These are phyloP conservation scores for Vultur gryphus DNA, from an alignment of 2,797 vertebrate genomes.

Conservation along the genomic window DNA sequence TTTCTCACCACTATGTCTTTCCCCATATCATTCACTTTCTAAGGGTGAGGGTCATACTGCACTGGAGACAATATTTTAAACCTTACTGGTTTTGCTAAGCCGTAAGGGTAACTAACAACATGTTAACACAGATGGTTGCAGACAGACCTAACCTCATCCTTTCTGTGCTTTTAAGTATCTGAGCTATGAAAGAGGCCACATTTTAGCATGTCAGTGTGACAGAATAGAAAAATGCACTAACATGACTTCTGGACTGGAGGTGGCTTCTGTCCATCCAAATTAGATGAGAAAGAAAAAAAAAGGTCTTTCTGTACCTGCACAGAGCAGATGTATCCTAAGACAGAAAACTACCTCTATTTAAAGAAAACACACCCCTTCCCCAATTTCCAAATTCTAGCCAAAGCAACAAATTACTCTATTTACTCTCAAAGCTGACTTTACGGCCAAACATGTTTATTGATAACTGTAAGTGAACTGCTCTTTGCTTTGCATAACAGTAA, in stretches of 20 bases:
- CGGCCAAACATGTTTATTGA: background rate
- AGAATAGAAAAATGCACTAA: background rate
- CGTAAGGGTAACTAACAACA: background rate
- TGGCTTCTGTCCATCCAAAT: background rate
- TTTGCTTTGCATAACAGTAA: background rate
- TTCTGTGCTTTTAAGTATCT: background rate
- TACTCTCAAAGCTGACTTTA: background rate
- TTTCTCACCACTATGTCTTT: background rate
- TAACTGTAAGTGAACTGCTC: background rate
- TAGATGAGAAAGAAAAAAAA: background rate
- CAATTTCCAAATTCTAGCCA: background rate
- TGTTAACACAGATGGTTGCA: background rate
- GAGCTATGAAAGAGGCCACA: background rate
- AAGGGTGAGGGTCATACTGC: background rate
- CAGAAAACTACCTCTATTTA: background rate
- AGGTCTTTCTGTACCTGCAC: background rate
- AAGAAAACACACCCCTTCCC: background rate
- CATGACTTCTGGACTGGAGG: background rate
- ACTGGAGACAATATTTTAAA: background rate
- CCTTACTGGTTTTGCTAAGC: background rate
- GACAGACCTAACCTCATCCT: background rate
- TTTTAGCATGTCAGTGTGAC: constrained; percentile 5
- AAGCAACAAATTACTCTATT: background rate
- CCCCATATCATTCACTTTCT: background rate
- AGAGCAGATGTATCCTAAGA: background rate